These are phyloP conservation scores for Pheosia gnoma DNA, from an alignment of 2,888 invertebrate species.

Conservation along the genomic window DNA sequence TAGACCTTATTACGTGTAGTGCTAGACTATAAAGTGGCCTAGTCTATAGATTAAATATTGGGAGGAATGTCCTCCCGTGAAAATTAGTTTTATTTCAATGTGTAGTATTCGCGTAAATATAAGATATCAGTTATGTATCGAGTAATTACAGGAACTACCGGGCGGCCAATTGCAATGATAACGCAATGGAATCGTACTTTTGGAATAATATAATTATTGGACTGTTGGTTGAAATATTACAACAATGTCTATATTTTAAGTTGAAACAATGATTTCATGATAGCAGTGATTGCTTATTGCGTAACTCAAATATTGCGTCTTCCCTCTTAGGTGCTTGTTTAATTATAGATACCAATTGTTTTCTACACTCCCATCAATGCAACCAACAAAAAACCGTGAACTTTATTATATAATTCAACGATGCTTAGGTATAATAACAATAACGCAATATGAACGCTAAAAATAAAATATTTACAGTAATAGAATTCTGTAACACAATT, in stretches of 20 bases:
- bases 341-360: too few relatives aligned
- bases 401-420: neutral
- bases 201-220: conserved; percentile 66
- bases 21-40: too few relatives aligned
- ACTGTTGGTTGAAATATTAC: neutral
- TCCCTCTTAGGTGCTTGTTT: too few relatives aligned
- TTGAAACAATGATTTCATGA: neutral
- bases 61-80: too few relatives aligned
- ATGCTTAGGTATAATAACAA: conserved; percentile 20
- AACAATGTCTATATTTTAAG: neutral
- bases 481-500: conserved; percentile 31
- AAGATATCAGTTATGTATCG: too few relatives aligned
- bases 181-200: conserved; percentile 50
- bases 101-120: too few relatives aligned
- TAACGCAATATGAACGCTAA: conserved; percentile 23
- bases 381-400: neutral
- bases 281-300: too few relatives aligned
- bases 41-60: too few relatives aligned
- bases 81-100: too few relatives aligned
- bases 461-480: conserved; percentile 32
- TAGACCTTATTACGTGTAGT: too few relatives aligned
- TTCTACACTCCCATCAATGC: too few relatives aligned
- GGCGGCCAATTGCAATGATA: conserved; percentile 56
- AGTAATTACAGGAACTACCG: conserved; percentile 33
- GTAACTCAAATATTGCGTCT: too few relatives aligned